Evolutionary conservation across 2,797 vertebrate genomes (phyloP), one percentile per base, ranked within the genome.

Genomic region (Sebastolobus altivelis): DNA sequence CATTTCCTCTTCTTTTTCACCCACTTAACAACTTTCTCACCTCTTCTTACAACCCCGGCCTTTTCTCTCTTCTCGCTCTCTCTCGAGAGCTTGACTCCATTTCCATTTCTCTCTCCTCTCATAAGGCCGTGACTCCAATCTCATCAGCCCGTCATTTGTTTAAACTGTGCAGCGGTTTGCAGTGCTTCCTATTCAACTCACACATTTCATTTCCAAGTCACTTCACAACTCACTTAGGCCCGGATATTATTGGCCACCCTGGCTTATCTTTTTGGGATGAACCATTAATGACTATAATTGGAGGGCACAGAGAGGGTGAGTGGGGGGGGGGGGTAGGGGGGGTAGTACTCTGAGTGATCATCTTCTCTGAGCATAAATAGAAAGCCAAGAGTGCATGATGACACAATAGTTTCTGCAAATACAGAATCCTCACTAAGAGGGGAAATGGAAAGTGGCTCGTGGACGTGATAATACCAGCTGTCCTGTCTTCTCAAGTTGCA

Each of bases 251-350:
- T 72, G 79, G 71, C 74, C 73, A 72, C 60, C 66, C 72, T 55
- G 49, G 63, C 76, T 68, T 65, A 80, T 82, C 66, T 67, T 79
- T 77, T 70, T 58, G 40, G 58, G 43, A 75, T 79, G 79, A 87
- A 65, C 68, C 68, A 38, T 73, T 83, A 84, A 85, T 80, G 71
- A 80, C 80, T 79, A 35, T 85, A 84, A 90, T 89, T 93, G 74
- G 70, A 78, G 56, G 46, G 14, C 46, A 71, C 2, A 56, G 37
- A 22, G 59, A 46, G 29, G 13, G 56, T 13, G 60, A 58, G 37
- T 16, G 12, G 12, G 43, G 14, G 18, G 9, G 11, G 60, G 31
- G 33, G 13, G 6, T 46, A 25, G 43, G 14, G 18, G 9, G 59
- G 49, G 35, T 12, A n/a, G 54, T n/a, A 10, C 43, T 46, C 10